A percentile compares a stretch with the other conserved stretches of the same genome.
Conservation (phyloP, 2,113 vertebrate species). For the Spheniscus mendiculus region DNA sequence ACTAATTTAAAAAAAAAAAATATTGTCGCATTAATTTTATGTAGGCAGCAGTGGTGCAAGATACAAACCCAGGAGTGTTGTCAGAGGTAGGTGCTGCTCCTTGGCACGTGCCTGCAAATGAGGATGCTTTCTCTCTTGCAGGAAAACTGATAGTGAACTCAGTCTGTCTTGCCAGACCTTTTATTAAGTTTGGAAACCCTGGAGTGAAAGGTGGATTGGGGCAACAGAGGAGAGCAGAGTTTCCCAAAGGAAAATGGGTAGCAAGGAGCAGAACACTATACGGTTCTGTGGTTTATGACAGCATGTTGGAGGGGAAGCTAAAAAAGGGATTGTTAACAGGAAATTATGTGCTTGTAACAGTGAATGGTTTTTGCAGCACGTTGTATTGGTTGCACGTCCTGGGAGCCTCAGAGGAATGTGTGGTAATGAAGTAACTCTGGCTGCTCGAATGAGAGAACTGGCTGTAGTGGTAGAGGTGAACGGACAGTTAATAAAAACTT, state of each 20-base stretch:
- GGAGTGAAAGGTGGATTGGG: not conserved
- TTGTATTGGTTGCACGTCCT: not conserved
- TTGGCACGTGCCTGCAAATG: not conserved
- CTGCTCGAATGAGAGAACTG: not conserved
- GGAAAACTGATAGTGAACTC: not conserved
- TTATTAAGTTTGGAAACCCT: not conserved
- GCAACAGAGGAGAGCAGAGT: not conserved
- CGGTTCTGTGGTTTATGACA: not conserved
- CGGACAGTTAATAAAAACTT: not conserved
- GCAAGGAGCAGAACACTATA: not conserved
- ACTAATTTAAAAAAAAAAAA: not conserved
- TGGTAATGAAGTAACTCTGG: not conserved
- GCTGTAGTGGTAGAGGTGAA: not conserved
- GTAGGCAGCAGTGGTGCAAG: not conserved
- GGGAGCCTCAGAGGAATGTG: not conserved
- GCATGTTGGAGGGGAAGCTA: not conserved
- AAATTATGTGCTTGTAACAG: not conserved
- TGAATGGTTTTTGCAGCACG: not conserved
- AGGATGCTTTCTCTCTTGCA: not conserved
- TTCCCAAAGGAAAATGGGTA: not conserved
- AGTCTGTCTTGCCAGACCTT: not conserved
- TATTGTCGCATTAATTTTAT: not conserved
- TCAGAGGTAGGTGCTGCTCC: not conserved
- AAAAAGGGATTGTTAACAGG: not conserved
- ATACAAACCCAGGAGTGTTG: not conserved